Percentiles rank a stretch among this genome's conserved stretches.
Conservation (phyloP, 2,797 vertebrate species). For the Pseudochromis fuscus region DNA sequence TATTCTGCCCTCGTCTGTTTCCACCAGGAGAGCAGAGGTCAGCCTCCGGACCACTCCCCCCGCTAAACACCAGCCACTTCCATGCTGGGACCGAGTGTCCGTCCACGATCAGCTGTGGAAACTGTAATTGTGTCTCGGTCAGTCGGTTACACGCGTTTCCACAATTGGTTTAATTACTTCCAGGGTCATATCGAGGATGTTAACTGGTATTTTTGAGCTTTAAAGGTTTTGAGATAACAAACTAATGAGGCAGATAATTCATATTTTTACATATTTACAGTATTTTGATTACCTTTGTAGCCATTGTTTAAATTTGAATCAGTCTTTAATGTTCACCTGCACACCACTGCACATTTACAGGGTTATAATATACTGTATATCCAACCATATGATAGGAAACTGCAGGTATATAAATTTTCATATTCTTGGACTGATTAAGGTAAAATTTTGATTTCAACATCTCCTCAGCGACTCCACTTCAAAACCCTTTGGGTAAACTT, state of each 20-base stretch:
- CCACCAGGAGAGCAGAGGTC: slow-evolving; percentile 49
- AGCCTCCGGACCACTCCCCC: neutral
- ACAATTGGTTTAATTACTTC: neutral
- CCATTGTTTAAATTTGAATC: neutral
- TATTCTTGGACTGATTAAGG: neutral
- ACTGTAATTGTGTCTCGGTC: slow-evolving; percentile 26
- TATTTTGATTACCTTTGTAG: neutral
- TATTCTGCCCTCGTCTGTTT: slow-evolving; percentile 37
- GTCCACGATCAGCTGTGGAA: slow-evolving; percentile 28
- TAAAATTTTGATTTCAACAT: too few relatives aligned
- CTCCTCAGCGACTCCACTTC: neutral
- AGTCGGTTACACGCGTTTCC: neutral
- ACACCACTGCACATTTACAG: neutral
- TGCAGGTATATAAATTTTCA: neutral
- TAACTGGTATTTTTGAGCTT: too few relatives aligned
- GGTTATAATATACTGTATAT: too few relatives aligned
- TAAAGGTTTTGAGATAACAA: neutral
- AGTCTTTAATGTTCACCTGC: neutral
- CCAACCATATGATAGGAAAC: too few relatives aligned
- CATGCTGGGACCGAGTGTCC: slow-evolving; percentile 22
- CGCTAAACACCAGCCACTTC: slow-evolving; percentile 17
- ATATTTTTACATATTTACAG: neutral
- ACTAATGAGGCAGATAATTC: neutral
- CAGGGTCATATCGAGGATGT: neutral
- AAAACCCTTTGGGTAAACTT: neutral